Conservation (phyloP, 2,888 invertebrate species). For the Nephrotoma guestfalica region DNA sequence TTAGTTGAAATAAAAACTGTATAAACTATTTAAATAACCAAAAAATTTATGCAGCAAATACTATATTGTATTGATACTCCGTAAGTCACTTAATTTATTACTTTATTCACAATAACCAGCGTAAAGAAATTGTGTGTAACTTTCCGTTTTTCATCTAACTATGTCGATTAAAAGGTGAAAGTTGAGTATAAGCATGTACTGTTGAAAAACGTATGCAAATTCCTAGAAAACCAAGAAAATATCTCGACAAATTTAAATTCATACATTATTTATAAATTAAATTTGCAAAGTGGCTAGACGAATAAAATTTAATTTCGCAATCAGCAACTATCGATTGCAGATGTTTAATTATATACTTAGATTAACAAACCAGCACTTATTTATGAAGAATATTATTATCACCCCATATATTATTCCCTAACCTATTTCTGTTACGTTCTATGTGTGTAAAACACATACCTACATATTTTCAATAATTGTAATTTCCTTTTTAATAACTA, state of each 20-base stretch:
- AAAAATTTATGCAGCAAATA: too few relatives aligned
- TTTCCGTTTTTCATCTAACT: not conserved
- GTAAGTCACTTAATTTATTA: too few relatives aligned
- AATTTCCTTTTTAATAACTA: not conserved
- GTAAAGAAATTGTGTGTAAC: not conserved
- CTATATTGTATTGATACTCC: too few relatives aligned
- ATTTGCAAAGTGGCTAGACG: not conserved
- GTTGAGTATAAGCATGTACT: not conserved
- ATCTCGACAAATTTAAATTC: not conserved
- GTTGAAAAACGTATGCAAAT: not conserved
- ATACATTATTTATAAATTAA: not conserved
- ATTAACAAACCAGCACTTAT: not conserved
- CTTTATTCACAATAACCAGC: not conserved
- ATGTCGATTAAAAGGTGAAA: not conserved
- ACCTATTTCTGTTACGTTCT: not conserved
- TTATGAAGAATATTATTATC: not conserved
- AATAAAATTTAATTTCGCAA: not conserved
- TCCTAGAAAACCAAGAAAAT: not conserved
- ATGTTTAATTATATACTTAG: not conserved
- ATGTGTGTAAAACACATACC: not conserved
- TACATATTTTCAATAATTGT: not conserved
- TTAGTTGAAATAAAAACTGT: too few relatives aligned
- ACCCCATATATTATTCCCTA: not conserved
- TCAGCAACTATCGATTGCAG: not conserved
- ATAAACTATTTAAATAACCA: too few relatives aligned